A percentile compares a stretch with the other conserved stretches of the same genome.
Evolutionary conservation across 2,797 vertebrate species (phyloP).

Genomic region (Uromys caudimaculatus): DNA sequence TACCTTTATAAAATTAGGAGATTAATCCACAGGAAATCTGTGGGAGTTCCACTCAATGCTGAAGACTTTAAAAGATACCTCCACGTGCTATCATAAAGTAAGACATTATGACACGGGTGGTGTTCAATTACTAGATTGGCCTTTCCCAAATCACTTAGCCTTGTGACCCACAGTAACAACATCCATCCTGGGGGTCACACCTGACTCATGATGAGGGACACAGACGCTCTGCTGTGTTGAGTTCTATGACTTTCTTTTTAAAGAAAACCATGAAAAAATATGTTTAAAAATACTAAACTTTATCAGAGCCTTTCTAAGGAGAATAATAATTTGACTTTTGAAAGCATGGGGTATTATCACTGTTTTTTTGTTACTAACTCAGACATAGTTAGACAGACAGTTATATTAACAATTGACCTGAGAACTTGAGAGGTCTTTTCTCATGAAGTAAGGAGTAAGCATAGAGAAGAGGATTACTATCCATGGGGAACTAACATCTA

Average conservation of each 20-base stretch:
- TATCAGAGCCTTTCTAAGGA: slow-evolving; percentile 30
- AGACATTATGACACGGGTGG: not conserved
- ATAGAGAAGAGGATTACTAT: slow-evolving; percentile 21
- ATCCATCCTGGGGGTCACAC: not conserved
- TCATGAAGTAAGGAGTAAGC: not conserved
- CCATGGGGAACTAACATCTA: not conserved
- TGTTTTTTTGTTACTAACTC: not conserved
- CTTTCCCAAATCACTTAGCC: slow-evolving; percentile 1
- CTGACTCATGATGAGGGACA: not conserved
- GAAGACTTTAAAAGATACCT: not conserved
- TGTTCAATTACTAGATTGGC: not conserved
- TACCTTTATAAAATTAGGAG: not conserved
- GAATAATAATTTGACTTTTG: not conserved
- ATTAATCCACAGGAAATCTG: not conserved
- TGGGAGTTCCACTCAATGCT: not conserved
- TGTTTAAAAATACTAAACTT: not conserved
- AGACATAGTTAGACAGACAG: not conserved
- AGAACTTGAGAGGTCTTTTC: not conserved
- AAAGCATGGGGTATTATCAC: not conserved
- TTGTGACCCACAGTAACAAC: not conserved
- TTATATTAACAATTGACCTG: not conserved
- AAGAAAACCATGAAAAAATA: not conserved
- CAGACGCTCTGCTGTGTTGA: not conserved
- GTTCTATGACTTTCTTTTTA: not conserved
- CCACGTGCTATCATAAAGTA: not conserved